A percentile compares a stretch with the other conserved stretches of the same genome.
phyloP scores from a whole-genome alignment of 2,888 invertebrate genomes.

The Perizoma flavofasciatum region DNA sequence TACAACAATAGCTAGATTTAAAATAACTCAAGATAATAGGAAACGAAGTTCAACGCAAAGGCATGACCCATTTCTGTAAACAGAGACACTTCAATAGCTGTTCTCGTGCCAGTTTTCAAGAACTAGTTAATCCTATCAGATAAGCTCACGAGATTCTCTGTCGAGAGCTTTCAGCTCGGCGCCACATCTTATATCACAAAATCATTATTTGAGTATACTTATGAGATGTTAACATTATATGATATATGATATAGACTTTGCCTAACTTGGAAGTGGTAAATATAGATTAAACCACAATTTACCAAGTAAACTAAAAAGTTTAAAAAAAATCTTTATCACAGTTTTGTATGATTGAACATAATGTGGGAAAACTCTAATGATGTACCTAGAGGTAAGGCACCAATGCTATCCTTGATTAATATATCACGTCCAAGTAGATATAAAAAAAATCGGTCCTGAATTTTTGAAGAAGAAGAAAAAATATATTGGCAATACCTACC shows the following conservation, averaged over 20 bases:
- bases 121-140: conserved; percentile 64
- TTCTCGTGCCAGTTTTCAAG: conserved; percentile 48
- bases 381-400: no score
- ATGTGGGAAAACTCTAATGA: no score
- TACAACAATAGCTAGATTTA: no score
- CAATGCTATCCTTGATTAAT: no score
- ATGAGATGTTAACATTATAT: conserved; percentile 32
- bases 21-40: neutral
- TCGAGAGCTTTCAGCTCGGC: conserved; percentile 56
- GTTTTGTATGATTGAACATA: no score
- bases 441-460: no score
- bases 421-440: no score
- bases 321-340: no score
- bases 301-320: neutral
- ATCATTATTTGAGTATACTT: conserved; percentile 36
- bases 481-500: neutral
- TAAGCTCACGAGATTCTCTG: conserved; percentile 63
- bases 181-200: conserved; percentile 50
- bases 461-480: no score
- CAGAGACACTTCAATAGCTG: conserved; percentile 49
- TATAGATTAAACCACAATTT: conserved; percentile 3
- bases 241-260: conserved; percentile 31
- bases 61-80: conserved; percentile 23
- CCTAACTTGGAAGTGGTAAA: conserved; percentile 30
- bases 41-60: neutral